A percentile compares a stretch with the other conserved stretches of the same genome.
Evolutionary conservation across 2,888 invertebrate species (phyloP).

Genomic region (Panzeria rudis): DNA sequence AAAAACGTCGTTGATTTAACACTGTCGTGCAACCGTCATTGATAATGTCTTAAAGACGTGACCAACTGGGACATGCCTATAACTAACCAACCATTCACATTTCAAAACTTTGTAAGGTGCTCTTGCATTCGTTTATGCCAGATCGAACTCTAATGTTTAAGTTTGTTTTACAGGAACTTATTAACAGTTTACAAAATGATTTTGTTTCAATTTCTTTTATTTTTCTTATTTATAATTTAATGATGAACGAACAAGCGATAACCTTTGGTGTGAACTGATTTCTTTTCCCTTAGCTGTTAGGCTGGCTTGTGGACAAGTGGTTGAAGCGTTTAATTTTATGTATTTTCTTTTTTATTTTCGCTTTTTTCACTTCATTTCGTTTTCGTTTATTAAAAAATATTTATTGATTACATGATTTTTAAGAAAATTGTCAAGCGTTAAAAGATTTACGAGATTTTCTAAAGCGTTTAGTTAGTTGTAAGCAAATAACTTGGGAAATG

Average conservation of each 20-base stretch:
- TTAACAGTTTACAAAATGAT: constrained; percentile 65
- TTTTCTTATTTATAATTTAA: constrained; percentile 47
- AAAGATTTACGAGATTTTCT: constrained; percentile 64
- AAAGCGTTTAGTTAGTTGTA: constrained; percentile 33
- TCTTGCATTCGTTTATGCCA: neutral
- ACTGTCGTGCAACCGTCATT: no score
- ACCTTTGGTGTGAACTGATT: constrained; percentile 71
- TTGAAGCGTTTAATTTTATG: constrained; percentile 45
- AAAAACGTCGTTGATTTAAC: no score
- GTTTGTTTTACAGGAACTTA: constrained; percentile 51
- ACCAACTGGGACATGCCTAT: no score
- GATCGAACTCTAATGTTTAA: neutral
- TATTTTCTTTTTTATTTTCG: neutral
- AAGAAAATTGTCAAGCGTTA: constrained; percentile 63
- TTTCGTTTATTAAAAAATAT: constrained; percentile 45
- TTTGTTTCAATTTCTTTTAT: constrained; percentile 31
- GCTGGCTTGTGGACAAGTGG: constrained; percentile 39
- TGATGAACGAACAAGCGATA: constrained; percentile 72
- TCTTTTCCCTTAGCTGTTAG: constrained; percentile 17
- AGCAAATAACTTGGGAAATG: no score
- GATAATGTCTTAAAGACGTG: no score
- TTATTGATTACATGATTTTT: constrained; percentile 49
- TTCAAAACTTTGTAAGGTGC: constrained; percentile 16
- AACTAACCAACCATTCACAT: no score
- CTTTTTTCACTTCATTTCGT: constrained; percentile 43